These are phyloP conservation scores for Tricholaema leucomelas DNA, from an alignment of 2,113 vertebrate genomes.

Conservation along the genomic window DNA sequence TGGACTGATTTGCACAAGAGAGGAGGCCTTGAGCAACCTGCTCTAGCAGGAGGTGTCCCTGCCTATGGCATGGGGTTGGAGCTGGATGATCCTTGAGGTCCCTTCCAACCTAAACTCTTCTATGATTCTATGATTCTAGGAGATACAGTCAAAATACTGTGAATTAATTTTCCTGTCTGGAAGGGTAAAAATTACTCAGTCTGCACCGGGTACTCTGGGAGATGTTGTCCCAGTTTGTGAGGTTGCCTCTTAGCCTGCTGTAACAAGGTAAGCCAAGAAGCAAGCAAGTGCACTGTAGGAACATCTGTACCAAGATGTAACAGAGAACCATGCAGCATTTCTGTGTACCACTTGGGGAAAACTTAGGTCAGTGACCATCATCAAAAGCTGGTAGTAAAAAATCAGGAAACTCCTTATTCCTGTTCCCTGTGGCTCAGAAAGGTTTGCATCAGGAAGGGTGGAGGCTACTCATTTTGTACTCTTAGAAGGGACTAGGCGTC, in stretches of 20 bases:
- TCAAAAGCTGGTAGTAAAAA: slow-evolving; percentile 6
- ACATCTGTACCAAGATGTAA: background rate
- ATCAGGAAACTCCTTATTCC: slow-evolving; percentile 47
- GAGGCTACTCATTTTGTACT: background rate
- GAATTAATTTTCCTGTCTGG: background rate
- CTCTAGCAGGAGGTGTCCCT: too few relatives aligned
- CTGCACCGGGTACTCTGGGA: background rate
- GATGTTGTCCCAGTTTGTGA: background rate
- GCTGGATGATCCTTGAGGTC: too few relatives aligned
- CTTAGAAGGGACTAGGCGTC: slow-evolving; percentile 33
- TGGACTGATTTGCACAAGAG: background rate
- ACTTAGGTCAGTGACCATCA: background rate
- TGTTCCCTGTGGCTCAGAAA: background rate
- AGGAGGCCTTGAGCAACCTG: too few relatives aligned
- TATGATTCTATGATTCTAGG: too few relatives aligned
- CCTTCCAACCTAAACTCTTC: too few relatives aligned
- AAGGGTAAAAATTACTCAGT: background rate
- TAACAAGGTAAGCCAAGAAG: background rate
- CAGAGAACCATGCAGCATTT: background rate
- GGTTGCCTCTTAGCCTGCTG: background rate
- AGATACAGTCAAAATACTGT: background rate
- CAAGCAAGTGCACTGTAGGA: background rate
- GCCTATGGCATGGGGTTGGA: too few relatives aligned
- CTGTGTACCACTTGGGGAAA: background rate
- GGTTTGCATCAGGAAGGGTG: slow-evolving; percentile 39